Evolutionary conservation across 2,888 invertebrate genomes (phyloP).

Genomic region (Matsumyia berberina): DNA sequence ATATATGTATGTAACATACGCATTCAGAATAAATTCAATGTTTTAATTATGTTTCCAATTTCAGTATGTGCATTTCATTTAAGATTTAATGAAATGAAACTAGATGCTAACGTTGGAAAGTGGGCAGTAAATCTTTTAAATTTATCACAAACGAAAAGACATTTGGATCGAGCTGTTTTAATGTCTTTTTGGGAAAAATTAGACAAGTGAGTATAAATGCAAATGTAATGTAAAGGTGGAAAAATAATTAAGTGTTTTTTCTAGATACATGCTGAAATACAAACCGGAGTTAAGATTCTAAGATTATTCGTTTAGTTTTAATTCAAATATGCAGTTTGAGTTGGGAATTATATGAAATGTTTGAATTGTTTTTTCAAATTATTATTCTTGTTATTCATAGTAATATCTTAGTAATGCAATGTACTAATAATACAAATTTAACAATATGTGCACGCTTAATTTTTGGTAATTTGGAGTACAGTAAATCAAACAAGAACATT

Average conservation of each 20-base stretch:
- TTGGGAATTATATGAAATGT: background rate
- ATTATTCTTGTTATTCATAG: background rate
- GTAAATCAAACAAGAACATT: too few species aligned
- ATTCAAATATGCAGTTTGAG: background rate
- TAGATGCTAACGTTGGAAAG: conserved; percentile 97
- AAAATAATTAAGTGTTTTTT: conserved; percentile 31
- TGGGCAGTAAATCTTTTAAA: conserved; percentile 98
- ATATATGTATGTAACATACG: too few species aligned
- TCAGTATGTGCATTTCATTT: conserved; percentile 98
- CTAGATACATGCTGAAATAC: conserved; percentile 83
- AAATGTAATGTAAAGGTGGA: conserved; percentile 14
- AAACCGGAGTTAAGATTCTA: conserved; percentile 83
- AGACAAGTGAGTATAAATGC: conserved; percentile 89
- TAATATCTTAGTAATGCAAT: too few species aligned
- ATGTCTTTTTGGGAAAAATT: conserved; percentile 99
- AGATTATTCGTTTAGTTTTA: conserved; percentile 12
- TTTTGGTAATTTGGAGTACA: too few species aligned
- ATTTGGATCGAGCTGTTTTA: conserved; percentile 97
- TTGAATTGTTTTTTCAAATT: too few species aligned
- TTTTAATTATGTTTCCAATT: conserved; percentile 78
- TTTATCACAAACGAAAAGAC: conserved; percentile 95
- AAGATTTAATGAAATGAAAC: conserved; percentile 97
- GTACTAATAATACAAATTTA: too few species aligned
- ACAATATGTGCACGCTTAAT: too few species aligned
- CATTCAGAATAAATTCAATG: too few species aligned